Base-by-base conservation (phyloP, 2,113 vertebrate genomes). In the Pithys albifrons region DNA sequence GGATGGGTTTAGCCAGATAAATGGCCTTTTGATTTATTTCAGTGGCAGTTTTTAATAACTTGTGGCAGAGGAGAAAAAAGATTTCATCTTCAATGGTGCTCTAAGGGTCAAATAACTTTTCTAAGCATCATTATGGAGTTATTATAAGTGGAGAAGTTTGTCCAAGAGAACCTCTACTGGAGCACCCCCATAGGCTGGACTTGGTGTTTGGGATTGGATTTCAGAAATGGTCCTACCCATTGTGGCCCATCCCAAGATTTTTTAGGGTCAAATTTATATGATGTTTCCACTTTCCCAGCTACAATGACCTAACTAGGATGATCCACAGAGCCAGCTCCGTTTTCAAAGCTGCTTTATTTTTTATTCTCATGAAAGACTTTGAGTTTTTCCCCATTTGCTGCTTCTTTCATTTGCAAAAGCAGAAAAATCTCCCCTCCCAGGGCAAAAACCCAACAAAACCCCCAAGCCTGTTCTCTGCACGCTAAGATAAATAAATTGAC, bases 401-500 rank as follows among this genome's bases (percentile, higher is more conserved):
- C 24, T 19, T 51, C 24, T 19, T 51, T 35, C 2, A 2, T 8
- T 33, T 24, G 48, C 31, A n/a, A 58, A 88, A 90, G 83, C 49
- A 75, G 75, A 52, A 89, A 79, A 80, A 61, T 31, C 14, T 59
- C 48, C 52, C 45, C 20, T 74, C 43, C 18, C 14, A 59, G 37
- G 35, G 1, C 19, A 27, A 49, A 48, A 41, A 25, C 19, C 46
- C n/a, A 55, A 41, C 51, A 59, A 70, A 23, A 2, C 1, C 19
- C 41, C 41, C 12, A n/a, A 59, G 10, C 24, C 35, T 20, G 3
- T 39, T 84, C 72, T 80, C 59, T 29, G 25, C 80, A 14, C 66
- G 43, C 49, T 84, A 59, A 94, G 92, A 92, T 74, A 96, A 96
- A 96, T 92, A 92, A 84, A 81, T 77, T 1, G 19, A 66, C 59